phyloP scores from a whole-genome alignment of 2,113 vertebrate species.

The Zosterops pallidus region DNA sequence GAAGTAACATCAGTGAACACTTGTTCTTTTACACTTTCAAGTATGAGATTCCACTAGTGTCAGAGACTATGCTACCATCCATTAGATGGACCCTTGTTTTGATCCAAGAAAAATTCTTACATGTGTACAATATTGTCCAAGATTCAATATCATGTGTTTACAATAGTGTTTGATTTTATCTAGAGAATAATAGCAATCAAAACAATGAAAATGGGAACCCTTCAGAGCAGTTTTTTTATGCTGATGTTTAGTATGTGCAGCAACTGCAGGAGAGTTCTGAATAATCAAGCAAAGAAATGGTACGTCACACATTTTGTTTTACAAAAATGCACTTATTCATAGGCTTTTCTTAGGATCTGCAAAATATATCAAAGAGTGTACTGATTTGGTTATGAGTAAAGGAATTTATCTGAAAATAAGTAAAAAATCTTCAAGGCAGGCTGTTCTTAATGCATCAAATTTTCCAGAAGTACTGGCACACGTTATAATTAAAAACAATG shows the following conservation, averaged over 20 bases:
- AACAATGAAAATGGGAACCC: background rate
- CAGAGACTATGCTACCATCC: background rate
- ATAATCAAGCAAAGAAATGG: background rate
- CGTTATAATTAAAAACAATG: rapidly evolving
- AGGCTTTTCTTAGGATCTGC: background rate
- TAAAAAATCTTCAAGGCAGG: background rate
- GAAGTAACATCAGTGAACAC: background rate
- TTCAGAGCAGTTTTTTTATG: background rate
- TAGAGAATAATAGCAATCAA: background rate
- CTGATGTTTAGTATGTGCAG: background rate
- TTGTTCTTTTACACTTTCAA: background rate
- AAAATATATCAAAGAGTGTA: background rate
- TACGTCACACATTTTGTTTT: background rate
- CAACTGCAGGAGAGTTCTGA: background rate
- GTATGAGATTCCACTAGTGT: background rate
- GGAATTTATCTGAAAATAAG: background rate
- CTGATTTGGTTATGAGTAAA: background rate
- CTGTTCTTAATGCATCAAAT: background rate
- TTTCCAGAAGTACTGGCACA: background rate
- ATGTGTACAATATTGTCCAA: background rate
- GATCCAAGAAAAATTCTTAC: background rate
- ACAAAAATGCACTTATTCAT: background rate
- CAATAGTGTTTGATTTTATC: background rate
- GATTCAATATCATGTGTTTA: background rate
- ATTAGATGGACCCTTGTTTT: background rate